Conservation (phyloP, 2,888 invertebrate species). For the Lymantria dispar region DNA sequence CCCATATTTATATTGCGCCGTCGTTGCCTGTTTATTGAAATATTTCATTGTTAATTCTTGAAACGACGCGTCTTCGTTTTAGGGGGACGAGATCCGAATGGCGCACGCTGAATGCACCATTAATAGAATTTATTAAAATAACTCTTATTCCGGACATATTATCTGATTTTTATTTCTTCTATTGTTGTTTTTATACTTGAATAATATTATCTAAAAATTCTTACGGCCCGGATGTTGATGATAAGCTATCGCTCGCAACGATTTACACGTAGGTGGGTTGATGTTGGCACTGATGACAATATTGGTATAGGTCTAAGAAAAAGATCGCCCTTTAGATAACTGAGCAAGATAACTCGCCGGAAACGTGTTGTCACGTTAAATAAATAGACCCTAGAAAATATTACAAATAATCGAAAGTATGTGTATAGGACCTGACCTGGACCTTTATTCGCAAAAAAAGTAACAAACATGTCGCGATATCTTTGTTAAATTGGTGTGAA, state of each 20-base stretch:
- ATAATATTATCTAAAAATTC: constrained; percentile 39
- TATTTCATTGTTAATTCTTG: constrained; percentile 79
- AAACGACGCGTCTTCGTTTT: constrained; percentile 58
- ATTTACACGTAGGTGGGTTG: constrained; percentile 65
- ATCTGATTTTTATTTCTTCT: constrained; percentile 29
- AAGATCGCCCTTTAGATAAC: constrained; percentile 60
- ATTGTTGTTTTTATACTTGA: constrained; percentile 46
- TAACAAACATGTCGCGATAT: too few relatives aligned
- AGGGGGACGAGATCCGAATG: constrained; percentile 59
- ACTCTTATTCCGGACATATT: constrained; percentile 46
- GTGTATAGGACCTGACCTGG: too few relatives aligned
- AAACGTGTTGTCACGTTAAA: constrained; percentile 31
- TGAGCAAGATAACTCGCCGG: constrained; percentile 49
- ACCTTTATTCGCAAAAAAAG: too few relatives aligned
- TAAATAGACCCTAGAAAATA: constrained; percentile 12
- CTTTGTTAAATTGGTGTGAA: too few relatives aligned
- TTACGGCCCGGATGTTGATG: constrained; percentile 55
- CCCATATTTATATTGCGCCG: constrained; percentile 73
- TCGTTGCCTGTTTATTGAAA: constrained; percentile 73
- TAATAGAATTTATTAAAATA: constrained; percentile 77
- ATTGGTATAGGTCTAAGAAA: constrained; percentile 69
- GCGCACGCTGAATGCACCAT: constrained; percentile 59
- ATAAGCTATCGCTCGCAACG: constrained; percentile 57
- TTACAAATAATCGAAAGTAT: background rate
- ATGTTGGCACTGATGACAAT: constrained; percentile 54